Conservation (phyloP, 37 sponge, comb jelly and placozoan species). For the Petrosia ficiformis region DNA sequence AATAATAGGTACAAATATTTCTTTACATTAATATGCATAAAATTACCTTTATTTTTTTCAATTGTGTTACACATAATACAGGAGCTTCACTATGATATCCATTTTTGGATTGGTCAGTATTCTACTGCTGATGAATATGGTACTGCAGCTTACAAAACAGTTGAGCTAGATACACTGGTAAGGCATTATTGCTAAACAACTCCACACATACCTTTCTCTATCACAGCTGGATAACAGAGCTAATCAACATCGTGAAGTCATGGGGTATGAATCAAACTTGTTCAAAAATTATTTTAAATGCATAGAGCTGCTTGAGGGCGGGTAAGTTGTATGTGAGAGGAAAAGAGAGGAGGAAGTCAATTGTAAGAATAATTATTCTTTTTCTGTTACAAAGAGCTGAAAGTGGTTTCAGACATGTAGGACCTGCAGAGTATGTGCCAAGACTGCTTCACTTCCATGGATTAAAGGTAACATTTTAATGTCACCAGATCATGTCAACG, state of each 20-base stretch:
- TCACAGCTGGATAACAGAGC: constrained; percentile 79
- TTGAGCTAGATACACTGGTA: constrained; percentile 82
- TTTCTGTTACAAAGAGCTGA: constrained; percentile 48
- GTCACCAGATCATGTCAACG: not conserved
- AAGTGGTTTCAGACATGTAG: constrained; percentile 80
- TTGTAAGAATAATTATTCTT: no score
- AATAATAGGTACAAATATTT: not conserved
- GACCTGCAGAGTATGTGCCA: constrained; percentile 69
- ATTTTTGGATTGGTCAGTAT: constrained; percentile 87
- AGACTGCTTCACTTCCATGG: constrained; percentile 83
- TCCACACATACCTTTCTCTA: not conserved
- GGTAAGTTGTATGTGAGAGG: constrained; percentile 13
- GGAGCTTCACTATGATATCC: constrained; percentile 78
- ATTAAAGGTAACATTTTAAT: constrained; percentile 21
- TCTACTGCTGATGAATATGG: constrained; percentile 90
- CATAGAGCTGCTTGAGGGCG: constrained; percentile 63
- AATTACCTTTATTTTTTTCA: not conserved
- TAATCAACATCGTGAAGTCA: constrained; percentile 85
- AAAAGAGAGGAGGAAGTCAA: no score
- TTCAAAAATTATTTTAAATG: constrained; percentile 78
- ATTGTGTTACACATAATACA: not conserved
- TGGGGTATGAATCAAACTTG: constrained; percentile 66
- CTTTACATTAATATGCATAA: not conserved
- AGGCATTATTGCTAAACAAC: not conserved
- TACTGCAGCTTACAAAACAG: constrained; percentile 91